phyloP scores from a whole-genome alignment of 1,140 invertebrate genomes.

The Lordiphosa collinella region DNA sequence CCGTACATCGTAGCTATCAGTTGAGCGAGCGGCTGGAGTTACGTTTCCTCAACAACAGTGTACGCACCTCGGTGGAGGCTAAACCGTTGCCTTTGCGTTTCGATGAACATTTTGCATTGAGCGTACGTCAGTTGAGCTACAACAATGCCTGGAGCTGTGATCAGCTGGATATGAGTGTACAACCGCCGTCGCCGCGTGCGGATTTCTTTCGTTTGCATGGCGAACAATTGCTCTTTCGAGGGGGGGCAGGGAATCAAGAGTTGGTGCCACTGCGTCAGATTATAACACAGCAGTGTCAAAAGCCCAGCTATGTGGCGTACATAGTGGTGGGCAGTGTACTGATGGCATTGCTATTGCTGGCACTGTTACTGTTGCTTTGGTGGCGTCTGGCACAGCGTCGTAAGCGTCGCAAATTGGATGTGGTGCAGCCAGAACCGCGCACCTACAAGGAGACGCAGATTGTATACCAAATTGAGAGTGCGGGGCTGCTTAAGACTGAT shows the following conservation, averaged over 20 bases:
- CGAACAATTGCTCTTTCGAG: slow-evolving; percentile 50
- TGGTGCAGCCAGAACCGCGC: slow-evolving; percentile 89
- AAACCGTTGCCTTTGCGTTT: slow-evolving; percentile 46
- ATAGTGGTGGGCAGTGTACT: slow-evolving; percentile 73
- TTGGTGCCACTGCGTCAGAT: slow-evolving; percentile 39
- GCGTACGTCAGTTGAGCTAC: slow-evolving; percentile 52
- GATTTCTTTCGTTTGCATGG: slow-evolving; percentile 61
- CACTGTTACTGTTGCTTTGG: slow-evolving; percentile 65
- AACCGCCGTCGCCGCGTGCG: slow-evolving; percentile 47
- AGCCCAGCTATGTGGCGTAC: slow-evolving; percentile 50
- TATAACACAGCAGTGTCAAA: slow-evolving; percentile 48
- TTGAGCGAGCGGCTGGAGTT: slow-evolving; percentile 67
- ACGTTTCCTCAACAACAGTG: slow-evolving; percentile 69
- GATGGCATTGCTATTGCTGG: slow-evolving; percentile 70
- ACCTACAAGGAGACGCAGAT: slow-evolving; percentile 91
- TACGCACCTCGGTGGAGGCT: slow-evolving; percentile 29
- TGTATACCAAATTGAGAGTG: slow-evolving; percentile 90
- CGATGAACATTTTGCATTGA: slow-evolving; percentile 54
- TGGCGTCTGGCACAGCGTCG: slow-evolving; percentile 71
- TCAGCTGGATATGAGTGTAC: slow-evolving; percentile 45
- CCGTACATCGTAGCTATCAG: slow-evolving; percentile 61
- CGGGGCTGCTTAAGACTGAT: slow-evolving; percentile 88
- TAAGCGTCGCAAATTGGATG: slow-evolving; percentile 80
- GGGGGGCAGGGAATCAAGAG: background rate
- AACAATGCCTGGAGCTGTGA: slow-evolving; percentile 58